phyloP scores from a whole-genome alignment of 2,797 vertebrate genomes.

The Anabacerthia variegaticeps region DNA sequence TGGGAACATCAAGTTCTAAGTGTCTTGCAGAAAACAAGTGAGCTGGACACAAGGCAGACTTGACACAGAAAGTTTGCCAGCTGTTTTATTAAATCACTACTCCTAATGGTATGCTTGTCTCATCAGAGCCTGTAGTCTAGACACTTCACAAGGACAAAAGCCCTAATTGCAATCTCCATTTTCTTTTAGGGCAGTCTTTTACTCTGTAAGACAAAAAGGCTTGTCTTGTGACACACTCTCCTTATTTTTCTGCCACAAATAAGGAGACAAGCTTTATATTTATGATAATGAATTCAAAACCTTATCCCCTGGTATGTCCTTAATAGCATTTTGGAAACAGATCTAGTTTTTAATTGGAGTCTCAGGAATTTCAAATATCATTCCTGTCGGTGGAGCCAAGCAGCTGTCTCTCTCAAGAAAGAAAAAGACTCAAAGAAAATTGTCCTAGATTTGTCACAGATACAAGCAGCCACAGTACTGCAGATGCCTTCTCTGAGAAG shows the following conservation, averaged over 20 bases:
- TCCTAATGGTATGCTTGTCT: background rate
- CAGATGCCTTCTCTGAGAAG: background rate
- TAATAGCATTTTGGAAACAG: conserved; percentile 32
- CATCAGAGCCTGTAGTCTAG: conserved; percentile 28
- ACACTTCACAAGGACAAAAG: background rate
- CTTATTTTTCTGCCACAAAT: background rate
- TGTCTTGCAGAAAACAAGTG: background rate
- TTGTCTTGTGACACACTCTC: background rate
- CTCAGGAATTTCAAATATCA: conserved; percentile 44
- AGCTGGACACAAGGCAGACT: background rate
- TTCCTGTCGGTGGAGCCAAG: conserved; percentile 25
- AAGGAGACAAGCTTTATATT: conserved; percentile 17
- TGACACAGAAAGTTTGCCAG: background rate
- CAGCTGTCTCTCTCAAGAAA: conserved; percentile 23
- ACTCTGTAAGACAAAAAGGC: background rate
- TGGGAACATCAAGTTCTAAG: background rate
- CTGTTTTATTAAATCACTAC: conserved; percentile 12
- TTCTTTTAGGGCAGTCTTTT: background rate
- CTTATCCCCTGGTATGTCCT: background rate
- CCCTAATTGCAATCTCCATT: background rate
- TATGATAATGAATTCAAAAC: conserved; percentile 39
- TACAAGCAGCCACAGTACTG: background rate
- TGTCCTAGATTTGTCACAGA: background rate
- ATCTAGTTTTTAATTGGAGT: conserved; percentile 43
- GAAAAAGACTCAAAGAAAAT: background rate